These are phyloP conservation scores for Phylloscopus trochiloides DNA, from an alignment of 2,113 vertebrate species.

Conservation along the genomic window DNA sequence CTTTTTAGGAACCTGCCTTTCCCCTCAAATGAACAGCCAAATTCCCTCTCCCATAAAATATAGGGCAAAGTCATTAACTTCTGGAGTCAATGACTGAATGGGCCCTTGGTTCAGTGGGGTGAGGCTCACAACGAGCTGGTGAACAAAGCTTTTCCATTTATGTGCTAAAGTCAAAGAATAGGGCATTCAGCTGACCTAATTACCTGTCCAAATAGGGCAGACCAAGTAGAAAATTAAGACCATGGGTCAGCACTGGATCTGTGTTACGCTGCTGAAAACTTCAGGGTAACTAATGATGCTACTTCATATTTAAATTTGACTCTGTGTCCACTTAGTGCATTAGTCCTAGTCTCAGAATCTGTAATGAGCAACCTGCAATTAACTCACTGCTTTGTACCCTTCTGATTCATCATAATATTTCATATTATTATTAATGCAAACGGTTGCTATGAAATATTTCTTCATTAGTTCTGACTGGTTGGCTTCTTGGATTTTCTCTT, in stretches of 20 bases:
- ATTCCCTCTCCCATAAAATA: not conserved
- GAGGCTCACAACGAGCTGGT: not conserved
- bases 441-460: constrained; percentile 1
- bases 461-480: constrained; percentile 56
- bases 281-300: not conserved
- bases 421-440: not conserved
- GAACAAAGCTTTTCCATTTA: constrained; percentile 1
- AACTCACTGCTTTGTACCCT: not conserved
- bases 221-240: not conserved
- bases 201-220: constrained; percentile 21
- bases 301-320: not conserved
- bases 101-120: not conserved
- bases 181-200: not conserved
- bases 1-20: not conserved
- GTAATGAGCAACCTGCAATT: constrained; percentile 40
- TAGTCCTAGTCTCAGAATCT: not conserved
- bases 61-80: constrained; percentile 1
- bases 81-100: not conserved
- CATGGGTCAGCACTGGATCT: not conserved
- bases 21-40: not conserved
- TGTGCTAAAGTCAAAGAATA: not conserved
- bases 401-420: constrained; percentile 35
- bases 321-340: not conserved
- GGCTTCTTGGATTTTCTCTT: not conserved
- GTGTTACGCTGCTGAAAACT: not conserved